Evolutionary conservation across 2,113 vertebrate species (phyloP).

Genomic region (Daboia siamensis): DNA sequence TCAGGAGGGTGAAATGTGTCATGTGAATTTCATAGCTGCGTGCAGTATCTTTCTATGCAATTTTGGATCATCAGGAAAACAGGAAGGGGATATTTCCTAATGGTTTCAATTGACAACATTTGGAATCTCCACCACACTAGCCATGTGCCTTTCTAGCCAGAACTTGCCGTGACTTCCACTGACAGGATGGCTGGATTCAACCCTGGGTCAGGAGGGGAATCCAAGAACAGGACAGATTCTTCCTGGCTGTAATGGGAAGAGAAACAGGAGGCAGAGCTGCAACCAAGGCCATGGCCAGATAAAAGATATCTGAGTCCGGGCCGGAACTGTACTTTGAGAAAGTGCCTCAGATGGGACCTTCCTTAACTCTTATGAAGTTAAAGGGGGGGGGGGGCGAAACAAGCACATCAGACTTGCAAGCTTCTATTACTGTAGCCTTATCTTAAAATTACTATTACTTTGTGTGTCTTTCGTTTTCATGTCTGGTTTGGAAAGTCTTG

Average conservation of each 20-base stretch:
- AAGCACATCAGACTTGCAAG: background rate
- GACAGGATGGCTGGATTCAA: constrained; percentile 6
- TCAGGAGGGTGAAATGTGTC: background rate
- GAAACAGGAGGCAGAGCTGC: background rate
- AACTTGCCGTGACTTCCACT: background rate
- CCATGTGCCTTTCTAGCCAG: too few species aligned
- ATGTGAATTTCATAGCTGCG: constrained; percentile 22
- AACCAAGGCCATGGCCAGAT: background rate
- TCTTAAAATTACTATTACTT: background rate
- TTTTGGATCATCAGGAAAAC: constrained; percentile 8
- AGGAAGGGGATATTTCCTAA: rapidly evolving
- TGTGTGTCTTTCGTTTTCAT: background rate
- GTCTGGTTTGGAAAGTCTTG: background rate
- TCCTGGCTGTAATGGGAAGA: background rate
- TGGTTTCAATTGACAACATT: background rate
- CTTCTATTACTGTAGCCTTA: background rate
- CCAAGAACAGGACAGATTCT: constrained; percentile 9
- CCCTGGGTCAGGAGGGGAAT: constrained; percentile 24
- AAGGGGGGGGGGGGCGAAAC: background rate
- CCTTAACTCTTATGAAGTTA: background rate
- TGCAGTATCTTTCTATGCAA: constrained; percentile 24
- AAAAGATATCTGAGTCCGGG: background rate
- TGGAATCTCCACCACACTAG: constrained; percentile 1
- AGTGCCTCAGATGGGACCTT: background rate
- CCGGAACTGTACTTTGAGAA: background rate